phyloP scores from a whole-genome alignment of 2,113 vertebrate species.

The Amblyopsis rosae region DNA sequence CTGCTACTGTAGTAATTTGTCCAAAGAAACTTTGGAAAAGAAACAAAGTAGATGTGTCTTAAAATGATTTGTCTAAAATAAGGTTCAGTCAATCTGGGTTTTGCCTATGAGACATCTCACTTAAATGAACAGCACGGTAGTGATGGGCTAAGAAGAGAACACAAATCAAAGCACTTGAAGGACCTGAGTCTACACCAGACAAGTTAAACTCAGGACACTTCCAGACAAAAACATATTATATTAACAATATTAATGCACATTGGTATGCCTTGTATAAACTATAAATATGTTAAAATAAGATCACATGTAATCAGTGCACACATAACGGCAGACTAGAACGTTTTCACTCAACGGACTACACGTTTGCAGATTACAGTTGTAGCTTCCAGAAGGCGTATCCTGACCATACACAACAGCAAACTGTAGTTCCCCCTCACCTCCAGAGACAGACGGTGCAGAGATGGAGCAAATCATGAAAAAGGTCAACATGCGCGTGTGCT shows the following conservation, averaged over 20 bases:
- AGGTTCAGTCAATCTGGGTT: slow-evolving; percentile 33
- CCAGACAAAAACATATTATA: too few species aligned
- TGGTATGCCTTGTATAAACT: too few species aligned
- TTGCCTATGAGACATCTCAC: slow-evolving; percentile 15
- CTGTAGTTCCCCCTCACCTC: neutral
- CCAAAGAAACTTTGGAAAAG: slow-evolving; percentile 1
- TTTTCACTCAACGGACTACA: neutral
- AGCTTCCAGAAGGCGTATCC: neutral
- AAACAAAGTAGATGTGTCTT: slow-evolving; percentile 12
- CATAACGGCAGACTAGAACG: too few species aligned
- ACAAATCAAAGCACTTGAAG: slow-evolving; percentile 29
- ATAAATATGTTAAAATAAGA: too few species aligned
- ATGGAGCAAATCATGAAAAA: neutral
- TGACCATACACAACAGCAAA: neutral
- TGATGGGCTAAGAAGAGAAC: slow-evolving; percentile 13
- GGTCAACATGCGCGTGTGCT: neutral
- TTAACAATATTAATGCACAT: too few species aligned
- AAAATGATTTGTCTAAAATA: neutral
- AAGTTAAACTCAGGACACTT: slow-evolving; percentile 19
- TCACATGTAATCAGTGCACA: too few species aligned
- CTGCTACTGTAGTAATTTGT: slow-evolving; percentile 9
- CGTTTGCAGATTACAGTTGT: neutral
- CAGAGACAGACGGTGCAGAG: neutral
- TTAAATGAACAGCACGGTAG: slow-evolving; percentile 20
- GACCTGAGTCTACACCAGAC: slow-evolving; percentile 25